Base-by-base conservation (phyloP, 2,113 vertebrate genomes). In the Vidua chalybeata region DNA sequence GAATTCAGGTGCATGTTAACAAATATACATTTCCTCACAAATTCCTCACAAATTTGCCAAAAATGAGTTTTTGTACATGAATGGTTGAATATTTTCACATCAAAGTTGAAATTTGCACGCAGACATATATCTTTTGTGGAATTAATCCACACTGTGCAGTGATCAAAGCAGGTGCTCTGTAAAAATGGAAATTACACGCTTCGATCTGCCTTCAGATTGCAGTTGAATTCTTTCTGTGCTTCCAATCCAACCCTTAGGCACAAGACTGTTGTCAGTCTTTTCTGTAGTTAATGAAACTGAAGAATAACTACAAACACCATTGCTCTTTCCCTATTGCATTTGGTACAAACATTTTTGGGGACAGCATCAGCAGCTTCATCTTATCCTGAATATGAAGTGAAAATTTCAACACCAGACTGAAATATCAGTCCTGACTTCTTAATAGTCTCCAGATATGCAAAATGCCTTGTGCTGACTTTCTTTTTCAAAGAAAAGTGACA, bases 181-280 rank as follows among this genome's bases (percentile, higher is more conserved):
- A 80, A 72, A 93, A 87, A 94, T 91, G 66, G 54, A 87, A 80
- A 95, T 95, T 94, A 85, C 87, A 74, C 5, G 59, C 75, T 91
- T 85, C 3, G 0, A 37, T 89, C 66, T 75, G 37, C 62, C 43
- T 39, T 81, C 48, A 78, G 74, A 51, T 48, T 76, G 77, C 58
- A 84, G 24, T 67, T 55, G 45, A 92, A 87, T 79, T 61, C 23
- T 75, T 91, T 80, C 66, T 87, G 45, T 56, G 23, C 66, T 90
- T 84, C 52, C 71, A 87, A 3, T 81, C 41, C 22, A 84, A 15
- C 22, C 52, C 39, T 78, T 59, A 56, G 39, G 12, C 64, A 84
- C 19, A 4, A 56, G n/a, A 39, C 15, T 69, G 7, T 75, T 86
- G 31, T 59, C 43, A 23, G 35, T 71, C 45, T 84, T 22, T 64